Evolutionary conservation across 2,113 vertebrate genomes (phyloP), one percentile per base, ranked within the genome.

Genomic region (Ameiurus melas): DNA sequence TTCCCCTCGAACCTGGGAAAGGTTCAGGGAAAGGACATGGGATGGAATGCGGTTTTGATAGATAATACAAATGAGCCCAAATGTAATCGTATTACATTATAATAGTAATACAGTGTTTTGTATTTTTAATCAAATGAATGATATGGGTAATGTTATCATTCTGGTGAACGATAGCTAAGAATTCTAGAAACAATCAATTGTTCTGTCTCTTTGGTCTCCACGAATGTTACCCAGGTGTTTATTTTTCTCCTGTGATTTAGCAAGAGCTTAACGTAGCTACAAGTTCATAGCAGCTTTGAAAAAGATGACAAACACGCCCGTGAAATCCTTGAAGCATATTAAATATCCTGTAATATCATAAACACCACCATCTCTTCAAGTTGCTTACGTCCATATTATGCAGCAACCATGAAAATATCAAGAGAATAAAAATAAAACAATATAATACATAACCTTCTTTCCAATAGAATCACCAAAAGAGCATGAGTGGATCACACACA

Each of bases 401-500:
- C 27, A 70, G 30, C n/a, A 70, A 33, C 5, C 25, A 78, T 16
- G 5, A 78, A 51, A 78, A 16, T n/a, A 55, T 12, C 53, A 81
- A 22, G 3, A 58, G 22, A 22, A 58, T 81, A 36, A 33, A 19
- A 25, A 22, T n/a, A 13, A 81, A 81, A 36, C 19, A 33, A 58
- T 33, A 58, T 33, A 58, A 58, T 60, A 25, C 30, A 22, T 36
- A 58, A 39, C 3, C 30, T 83, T 36, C 79, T n/a, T 60, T 75
- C 13, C 4, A 33, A n/a, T 39, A 73, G 27, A 10, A 39, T 30
- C 55, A 64, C 36, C 53, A 83, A 71, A 83, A 60, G 19, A 84
- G 39, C 22, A 68, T 57, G 71, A 71, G 55, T 87, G 27, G 55
- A 71, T 73, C 57, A 87, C 25, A 39, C 14, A 75, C 83, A 30